Percentiles rank a stretch among this genome's conserved stretches.
These are phyloP conservation scores for Corythaixoides concolor DNA, from an alignment of 2,113 vertebrate species.

Conservation along the genomic window DNA sequence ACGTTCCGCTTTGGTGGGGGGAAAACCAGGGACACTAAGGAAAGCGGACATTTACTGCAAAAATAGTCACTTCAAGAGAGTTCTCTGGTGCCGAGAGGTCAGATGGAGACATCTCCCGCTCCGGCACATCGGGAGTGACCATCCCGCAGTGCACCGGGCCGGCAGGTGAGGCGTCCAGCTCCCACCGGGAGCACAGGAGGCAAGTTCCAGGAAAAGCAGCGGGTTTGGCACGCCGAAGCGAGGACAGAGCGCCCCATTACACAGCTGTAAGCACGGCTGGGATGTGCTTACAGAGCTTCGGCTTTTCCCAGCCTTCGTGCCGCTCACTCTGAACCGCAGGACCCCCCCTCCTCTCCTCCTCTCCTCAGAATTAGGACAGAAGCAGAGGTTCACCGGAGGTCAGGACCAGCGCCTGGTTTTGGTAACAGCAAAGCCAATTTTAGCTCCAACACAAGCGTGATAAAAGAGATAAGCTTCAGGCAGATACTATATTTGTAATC, in stretches of 20 bases:
- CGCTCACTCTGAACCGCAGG: rapidly evolving
- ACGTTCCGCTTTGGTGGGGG: rapidly evolving
- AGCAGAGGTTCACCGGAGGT: background rate
- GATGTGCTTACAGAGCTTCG: rapidly evolving
- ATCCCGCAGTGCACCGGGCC: background rate
- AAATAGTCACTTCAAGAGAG: rapidly evolving
- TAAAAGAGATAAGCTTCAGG: slow-evolving; percentile 25
- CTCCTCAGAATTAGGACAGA: background rate
- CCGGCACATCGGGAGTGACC: background rate
- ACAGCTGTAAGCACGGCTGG: background rate
- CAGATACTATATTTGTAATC: slow-evolving; percentile 62
- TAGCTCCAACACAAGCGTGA: slow-evolving; percentile 11
- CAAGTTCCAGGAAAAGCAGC: background rate
- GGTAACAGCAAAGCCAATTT: slow-evolving; percentile 10
- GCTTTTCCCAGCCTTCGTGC: background rate
- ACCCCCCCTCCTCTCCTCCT: background rate
- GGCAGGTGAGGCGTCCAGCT: too few relatives aligned
- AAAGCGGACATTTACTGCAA: background rate
- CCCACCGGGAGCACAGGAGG: background rate
- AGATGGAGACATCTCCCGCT: background rate
- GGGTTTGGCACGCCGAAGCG: rapidly evolving
- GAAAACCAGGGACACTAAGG: background rate
- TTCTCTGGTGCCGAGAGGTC: background rate
- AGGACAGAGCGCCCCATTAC: rapidly evolving
- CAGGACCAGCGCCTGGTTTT: background rate